Conservation (phyloP, 2,888 invertebrate genomes). For the Frankliniella intonsa region DNA sequence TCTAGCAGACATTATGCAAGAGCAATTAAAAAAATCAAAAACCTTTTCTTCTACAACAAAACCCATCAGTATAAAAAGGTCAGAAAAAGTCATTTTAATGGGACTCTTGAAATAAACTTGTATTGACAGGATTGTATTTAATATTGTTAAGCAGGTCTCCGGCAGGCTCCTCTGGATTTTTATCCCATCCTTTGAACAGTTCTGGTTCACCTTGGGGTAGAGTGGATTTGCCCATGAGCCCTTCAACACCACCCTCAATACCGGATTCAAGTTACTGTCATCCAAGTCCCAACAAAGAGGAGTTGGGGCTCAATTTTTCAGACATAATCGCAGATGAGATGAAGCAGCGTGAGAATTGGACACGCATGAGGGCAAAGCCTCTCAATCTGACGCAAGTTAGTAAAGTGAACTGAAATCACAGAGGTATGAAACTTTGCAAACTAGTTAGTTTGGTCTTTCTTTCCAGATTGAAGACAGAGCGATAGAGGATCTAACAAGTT, state of each 20-base stretch:
- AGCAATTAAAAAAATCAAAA: constrained; percentile 45
- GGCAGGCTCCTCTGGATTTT: not conserved
- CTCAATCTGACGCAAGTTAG: constrained; percentile 69
- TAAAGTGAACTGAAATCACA: constrained; percentile 28
- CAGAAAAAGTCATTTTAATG: not conserved
- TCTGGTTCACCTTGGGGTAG: not conserved
- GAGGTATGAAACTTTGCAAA: not conserved
- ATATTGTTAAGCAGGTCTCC: not conserved
- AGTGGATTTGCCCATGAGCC: not conserved
- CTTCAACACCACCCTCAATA: not conserved
- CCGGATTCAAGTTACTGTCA: constrained; percentile 51
- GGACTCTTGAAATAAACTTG: not conserved
- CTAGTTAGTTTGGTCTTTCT: constrained; percentile 27
- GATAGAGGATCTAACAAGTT: constrained; percentile 68
- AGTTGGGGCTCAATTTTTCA: constrained; percentile 46
- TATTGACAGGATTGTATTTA: not conserved
- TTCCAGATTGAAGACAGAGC: constrained; percentile 78
- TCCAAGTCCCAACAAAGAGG: constrained; percentile 48
- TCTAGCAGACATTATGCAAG: constrained; percentile 39
- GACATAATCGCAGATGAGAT: constrained; percentile 69
- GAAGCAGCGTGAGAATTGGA: constrained; percentile 65
- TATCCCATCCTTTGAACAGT: not conserved
- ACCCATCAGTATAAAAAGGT: constrained; percentile 27
- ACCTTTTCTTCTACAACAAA: constrained; percentile 41
- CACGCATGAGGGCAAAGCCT: constrained; percentile 67